Percentiles rank a stretch among this genome's conserved stretches.
Conservation (phyloP, 2,888 invertebrate species). For the Cosmia trapezina region DNA sequence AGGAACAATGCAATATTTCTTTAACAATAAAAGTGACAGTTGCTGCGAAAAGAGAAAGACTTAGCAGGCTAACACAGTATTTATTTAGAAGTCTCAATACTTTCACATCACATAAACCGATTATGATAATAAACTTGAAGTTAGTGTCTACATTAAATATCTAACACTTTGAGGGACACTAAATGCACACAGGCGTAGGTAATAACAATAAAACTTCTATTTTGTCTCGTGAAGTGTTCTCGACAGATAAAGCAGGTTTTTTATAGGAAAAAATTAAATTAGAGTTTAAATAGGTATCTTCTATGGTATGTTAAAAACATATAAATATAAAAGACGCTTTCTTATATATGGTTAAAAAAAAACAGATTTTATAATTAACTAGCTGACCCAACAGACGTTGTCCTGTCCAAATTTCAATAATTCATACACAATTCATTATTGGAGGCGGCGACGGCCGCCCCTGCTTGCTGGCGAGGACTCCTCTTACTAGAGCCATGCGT, state of each 20-base stretch:
- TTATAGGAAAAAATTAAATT: background rate
- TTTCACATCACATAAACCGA: slow-evolving; percentile 48
- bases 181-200: background rate
- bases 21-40: slow-evolving; percentile 26
- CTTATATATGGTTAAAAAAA: background rate
- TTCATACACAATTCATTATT: too few species aligned
- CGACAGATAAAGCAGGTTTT: background rate
- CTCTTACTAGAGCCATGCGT: too few species aligned
- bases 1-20: slow-evolving; percentile 4
- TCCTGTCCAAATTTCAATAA: too few species aligned
- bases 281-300: background rate
- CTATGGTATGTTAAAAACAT: too few species aligned
- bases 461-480: too few species aligned
- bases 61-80: slow-evolving; percentile 22
- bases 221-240: background rate
- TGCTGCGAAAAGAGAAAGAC: slow-evolving; percentile 52
- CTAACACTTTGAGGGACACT: background rate
- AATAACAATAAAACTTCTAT: background rate
- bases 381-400: too few species aligned
- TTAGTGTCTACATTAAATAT: slow-evolving; percentile 12
- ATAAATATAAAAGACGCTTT: too few species aligned
- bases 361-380: background rate
- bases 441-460: too few species aligned
- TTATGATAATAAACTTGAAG: slow-evolving; percentile 28
- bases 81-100: slow-evolving; percentile 44